Conservation (phyloP, 2,113 vertebrate species). For the Brevimyrus niger region DNA sequence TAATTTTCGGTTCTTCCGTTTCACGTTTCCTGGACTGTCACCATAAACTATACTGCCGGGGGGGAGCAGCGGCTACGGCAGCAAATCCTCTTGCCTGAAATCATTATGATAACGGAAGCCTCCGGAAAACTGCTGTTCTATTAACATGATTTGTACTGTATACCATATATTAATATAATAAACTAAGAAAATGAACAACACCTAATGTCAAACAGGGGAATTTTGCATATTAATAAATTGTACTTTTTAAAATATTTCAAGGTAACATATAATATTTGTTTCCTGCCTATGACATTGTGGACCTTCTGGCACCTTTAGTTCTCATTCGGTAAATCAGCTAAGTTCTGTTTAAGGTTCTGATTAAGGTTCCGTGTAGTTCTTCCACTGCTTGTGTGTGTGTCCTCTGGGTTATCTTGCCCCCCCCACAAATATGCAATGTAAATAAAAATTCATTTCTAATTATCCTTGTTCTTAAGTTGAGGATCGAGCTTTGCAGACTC, state of each 20-base stretch:
- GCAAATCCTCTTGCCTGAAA: background rate
- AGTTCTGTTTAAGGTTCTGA: background rate
- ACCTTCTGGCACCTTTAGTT: background rate
- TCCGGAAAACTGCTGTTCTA: background rate
- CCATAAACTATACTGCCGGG: background rate
- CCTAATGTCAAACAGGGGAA: background rate
- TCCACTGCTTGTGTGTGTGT: background rate
- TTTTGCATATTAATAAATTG: background rate
- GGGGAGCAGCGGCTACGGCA: background rate
- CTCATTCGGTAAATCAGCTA: background rate
- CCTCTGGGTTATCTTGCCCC: background rate
- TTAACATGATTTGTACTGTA: background rate
- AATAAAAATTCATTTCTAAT: background rate
- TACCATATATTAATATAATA: background rate
- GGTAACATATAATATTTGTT: background rate
- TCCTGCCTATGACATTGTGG: background rate
- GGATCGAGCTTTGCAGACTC: background rate
- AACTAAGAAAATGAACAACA: background rate
- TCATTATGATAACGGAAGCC: background rate
- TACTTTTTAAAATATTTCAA: background rate
- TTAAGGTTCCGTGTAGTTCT: background rate
- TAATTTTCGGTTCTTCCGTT: conserved; percentile 6
- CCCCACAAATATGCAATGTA: background rate
- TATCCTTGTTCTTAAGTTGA: background rate
- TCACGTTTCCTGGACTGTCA: background rate